phyloP scores from a whole-genome alignment of 2,888 invertebrate genomes.

The Ametastegia equiseti region DNA sequence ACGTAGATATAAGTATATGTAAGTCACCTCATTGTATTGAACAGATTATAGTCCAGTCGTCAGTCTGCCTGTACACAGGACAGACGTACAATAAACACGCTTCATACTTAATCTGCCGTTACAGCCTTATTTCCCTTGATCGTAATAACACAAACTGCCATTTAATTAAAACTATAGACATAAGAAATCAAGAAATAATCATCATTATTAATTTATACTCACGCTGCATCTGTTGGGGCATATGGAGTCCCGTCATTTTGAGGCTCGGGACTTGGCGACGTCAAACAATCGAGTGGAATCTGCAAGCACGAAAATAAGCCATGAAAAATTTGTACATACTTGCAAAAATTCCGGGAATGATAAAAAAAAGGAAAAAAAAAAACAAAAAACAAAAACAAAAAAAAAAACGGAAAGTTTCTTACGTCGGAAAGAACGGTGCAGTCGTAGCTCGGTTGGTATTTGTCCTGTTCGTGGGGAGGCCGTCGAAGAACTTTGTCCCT shows the following conservation, averaged over 20 bases:
- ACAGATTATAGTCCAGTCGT: too few species aligned
- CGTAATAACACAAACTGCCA: neutral
- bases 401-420: conserved; percentile 69
- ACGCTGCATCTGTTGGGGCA: conserved; percentile 68
- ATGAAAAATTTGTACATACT: neutral
- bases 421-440: conserved; percentile 96
- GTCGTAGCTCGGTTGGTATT: conserved; percentile 97
- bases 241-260: conserved; percentile 68
- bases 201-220: conserved; percentile 55
- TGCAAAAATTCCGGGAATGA: neutral
- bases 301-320: conserved; percentile 54
- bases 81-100: too few species aligned
- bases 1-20: too few species aligned
- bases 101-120: too few species aligned
- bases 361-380: conserved; percentile 1
- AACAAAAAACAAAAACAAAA: neutral
- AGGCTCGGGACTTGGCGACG: conserved; percentile 60
- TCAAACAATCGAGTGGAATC: conserved; percentile 71
- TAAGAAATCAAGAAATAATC: neutral
- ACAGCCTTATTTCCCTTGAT: too few species aligned
- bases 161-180: neutral
- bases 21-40: too few species aligned
- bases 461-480: conserved; percentile 90
- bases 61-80: too few species aligned
- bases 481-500: conserved; percentile 94